Evolutionary conservation across 2,113 vertebrate species (phyloP).

Genomic region (Eurypyga helias): DNA sequence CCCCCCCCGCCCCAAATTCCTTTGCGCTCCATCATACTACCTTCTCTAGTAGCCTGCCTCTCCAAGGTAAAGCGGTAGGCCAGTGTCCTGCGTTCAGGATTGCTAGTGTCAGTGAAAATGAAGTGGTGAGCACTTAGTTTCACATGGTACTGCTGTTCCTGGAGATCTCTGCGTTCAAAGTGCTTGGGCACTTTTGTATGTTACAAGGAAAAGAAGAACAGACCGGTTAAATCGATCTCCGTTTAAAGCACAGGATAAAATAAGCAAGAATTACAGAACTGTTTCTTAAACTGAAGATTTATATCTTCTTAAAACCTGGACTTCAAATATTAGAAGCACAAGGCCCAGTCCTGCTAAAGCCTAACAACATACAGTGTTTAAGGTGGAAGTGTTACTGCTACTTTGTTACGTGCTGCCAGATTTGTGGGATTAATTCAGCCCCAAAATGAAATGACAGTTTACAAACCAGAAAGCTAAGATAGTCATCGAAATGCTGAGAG

Average conservation of each 20-base stretch:
- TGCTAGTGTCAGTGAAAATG: background rate
- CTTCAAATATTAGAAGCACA: background rate
- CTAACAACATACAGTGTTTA: background rate
- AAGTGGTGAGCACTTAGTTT: background rate
- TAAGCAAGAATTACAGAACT: background rate
- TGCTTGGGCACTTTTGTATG: background rate
- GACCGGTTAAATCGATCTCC: background rate
- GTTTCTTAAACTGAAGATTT: background rate
- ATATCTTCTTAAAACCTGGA: background rate
- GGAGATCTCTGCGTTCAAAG: background rate
- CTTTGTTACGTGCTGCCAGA: background rate
- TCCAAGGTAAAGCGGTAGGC: background rate
- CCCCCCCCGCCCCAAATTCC: background rate
- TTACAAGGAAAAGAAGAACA: background rate
- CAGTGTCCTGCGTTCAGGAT: background rate
- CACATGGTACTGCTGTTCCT: background rate
- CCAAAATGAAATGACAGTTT: background rate
- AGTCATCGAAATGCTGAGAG: background rate
- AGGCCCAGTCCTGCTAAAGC: background rate
- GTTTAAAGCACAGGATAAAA: background rate
- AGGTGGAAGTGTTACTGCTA: background rate
- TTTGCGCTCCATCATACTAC: background rate
- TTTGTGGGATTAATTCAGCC: background rate
- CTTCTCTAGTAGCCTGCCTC: background rate
- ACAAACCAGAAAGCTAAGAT: background rate